Evolutionary conservation across 2,113 vertebrate genomes (phyloP), one percentile per base, ranked within the genome.

Genomic region (Heloderma charlesbogerti): DNA sequence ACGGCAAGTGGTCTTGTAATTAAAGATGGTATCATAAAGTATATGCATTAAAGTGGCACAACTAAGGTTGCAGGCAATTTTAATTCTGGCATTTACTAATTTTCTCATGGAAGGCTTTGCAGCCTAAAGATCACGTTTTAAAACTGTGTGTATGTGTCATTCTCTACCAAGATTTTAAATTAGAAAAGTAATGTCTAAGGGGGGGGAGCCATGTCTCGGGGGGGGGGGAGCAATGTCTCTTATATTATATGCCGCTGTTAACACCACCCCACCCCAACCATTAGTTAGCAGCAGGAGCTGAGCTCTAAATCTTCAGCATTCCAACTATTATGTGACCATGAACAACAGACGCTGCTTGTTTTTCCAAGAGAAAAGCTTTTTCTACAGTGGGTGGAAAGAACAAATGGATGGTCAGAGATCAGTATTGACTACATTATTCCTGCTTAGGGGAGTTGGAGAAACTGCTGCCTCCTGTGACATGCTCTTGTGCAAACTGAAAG

Each of bases 1-100:
- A 71, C 79, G 13, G 37, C 66, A 75, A 89, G 88, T 89, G 80
- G 67, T 84, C 88, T 89, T 89, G 67, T 89, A 89, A 89, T 89
- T 83, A 83, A 89, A 84, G 79, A 89, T 83, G 88, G 51, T 74
- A 83, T 89, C 88, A 83, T 89, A 89, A 89, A 83, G 80, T 83
- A 83, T 89, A 60, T 82, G 88, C 79, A 89, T 83, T 89, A 83
- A 72, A 74, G 45, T 63, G n/a, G 45, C 78, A 72, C 66, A 54
- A 71, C 48, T n/a, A 89, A 89, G 81, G 88, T 74, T 89, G 67
- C 88, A 83, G 81, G 51, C 88, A 89, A 84, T 89, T 89, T 63
- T 89, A 83, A 89, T 89, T 83, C 48, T 89, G 34, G 15, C n/a
- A 72, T 83, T 82, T 89, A 83, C 48, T 72, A 31, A 83, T 83